Base-by-base conservation (phyloP, 1,140 invertebrate species). In the Potamilus streckersoni region DNA sequence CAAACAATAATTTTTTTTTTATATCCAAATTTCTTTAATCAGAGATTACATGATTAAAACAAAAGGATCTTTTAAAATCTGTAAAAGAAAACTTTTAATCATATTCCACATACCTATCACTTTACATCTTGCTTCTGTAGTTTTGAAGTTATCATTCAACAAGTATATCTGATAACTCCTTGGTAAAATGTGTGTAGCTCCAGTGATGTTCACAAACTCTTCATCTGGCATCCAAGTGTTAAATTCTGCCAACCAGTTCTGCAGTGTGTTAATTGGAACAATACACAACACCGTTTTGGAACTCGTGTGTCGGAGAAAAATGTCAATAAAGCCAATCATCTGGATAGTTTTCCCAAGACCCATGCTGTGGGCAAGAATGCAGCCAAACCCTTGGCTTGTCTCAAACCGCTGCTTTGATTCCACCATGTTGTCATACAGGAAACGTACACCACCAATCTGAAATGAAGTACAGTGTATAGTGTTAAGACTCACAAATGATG, bases 341-440 rank as follows among this genome's bases (percentile, higher is more conserved):
- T 88, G 98, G 62, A 99, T 92, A 0, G 98, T 99, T 91, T 99
- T 99, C n/a, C 98, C 98, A 20, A 99, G 91, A 2, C 98, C 98
- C 98, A 99, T 99, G 27, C 97, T 98, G 91, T 99, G 98, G 12
- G 98, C 98, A 31, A 99, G 91, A 82, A 99, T 99, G 87, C 98
- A 99, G 23, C 98, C 98, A 90, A 98, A 98, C 19, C 97, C 97
- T 70, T 93, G 93, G 3, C 95, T 96, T n/a, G 93, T 96, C 65
- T 95, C 95, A 85, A 94, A 98, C 76, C 95, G 92, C 65, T 95
- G 94, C 56, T 96, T 92, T 56, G 95, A 97, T 90, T 99, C 97
- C 76, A 99, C 95, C 49, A 99, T 94, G 87, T 98, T 99, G 89
- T 99, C 97, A 90, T 96, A 99, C 23, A 99, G 89, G 90, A 99